Conservation (phyloP, 1,140 invertebrate genomes). For the Yoshiicerus persimilis region DNA sequence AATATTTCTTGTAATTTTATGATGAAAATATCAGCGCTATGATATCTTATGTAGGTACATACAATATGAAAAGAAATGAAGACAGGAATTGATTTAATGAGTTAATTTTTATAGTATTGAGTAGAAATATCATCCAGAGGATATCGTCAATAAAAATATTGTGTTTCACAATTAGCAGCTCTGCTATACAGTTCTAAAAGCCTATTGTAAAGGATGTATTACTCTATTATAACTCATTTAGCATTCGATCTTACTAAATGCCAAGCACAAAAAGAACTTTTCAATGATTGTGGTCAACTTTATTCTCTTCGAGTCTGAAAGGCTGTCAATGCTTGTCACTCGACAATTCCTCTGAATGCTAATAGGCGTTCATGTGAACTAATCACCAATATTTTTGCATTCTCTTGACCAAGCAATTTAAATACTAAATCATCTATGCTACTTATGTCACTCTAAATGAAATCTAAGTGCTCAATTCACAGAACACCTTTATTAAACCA, state of each 20-base stretch:
- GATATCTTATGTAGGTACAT: too few relatives aligned
- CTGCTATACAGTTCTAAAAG: too few relatives aligned
- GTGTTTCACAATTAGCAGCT: background rate
- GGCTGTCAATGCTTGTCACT: background rate
- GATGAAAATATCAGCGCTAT: too few relatives aligned
- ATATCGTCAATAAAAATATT: background rate
- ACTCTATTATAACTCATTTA: background rate
- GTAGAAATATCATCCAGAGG: background rate
- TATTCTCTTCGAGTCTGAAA: background rate
- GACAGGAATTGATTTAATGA: too few relatives aligned
- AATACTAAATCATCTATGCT: background rate
- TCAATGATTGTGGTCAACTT: background rate
- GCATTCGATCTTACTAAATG: background rate
- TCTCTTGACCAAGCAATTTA: too few relatives aligned
- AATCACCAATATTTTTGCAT: background rate
- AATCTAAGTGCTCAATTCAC: background rate
- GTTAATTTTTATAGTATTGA: too few relatives aligned
- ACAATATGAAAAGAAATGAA: too few relatives aligned
- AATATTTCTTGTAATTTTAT: too few relatives aligned
- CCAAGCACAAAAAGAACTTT: background rate
- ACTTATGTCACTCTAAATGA: background rate
- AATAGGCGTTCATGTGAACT: conserved; percentile 40
- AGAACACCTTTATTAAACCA: too few relatives aligned
- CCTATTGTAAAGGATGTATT: background rate
- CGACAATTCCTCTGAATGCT: background rate